Base-by-base conservation (phyloP, 2,797 vertebrate genomes). In the Schizopygopsis malacanthus region DNA sequence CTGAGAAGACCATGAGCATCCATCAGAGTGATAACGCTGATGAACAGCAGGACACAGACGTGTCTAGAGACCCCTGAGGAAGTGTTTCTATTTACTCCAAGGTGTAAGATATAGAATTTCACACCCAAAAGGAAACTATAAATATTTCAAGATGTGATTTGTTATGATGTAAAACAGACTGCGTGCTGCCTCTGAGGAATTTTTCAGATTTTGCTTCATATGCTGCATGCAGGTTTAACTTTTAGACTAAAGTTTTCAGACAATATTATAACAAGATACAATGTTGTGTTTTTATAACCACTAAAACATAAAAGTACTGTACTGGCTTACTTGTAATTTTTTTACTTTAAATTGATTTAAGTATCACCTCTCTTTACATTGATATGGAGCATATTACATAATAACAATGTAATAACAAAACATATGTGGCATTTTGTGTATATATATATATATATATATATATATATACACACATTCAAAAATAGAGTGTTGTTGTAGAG, bases 11-110 rank as follows among this genome's bases (percentile, higher is more conserved):
- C 88, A 89, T 91, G 87, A 59, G 79, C 93, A 93, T 94, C 91
- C 92, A 94, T 92, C 88, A 90, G 88, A 93, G 90, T 89, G 91
- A 88, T 91, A 91, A 91, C 91, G 91, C 91, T 91, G 93, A 93
- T 93, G 72, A 86, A 70, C 73, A 84, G n/a, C 65, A 47, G 79
- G 65, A 75, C 41, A 63, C 72, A 82, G 54, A 33, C 77, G 15
- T 87, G 63, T 79, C 72, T 69, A 83, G 45, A 61, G 45, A 71
- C 76, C 83, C 71, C 71, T 77, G 63, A 79, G 71, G 83, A 81
- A 73, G 85, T 72, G 54, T 83, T 87, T 77, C 15, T 69, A 83
- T 81, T 79, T 63, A 87, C 65, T 78, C 63, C 65, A 43, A 75
- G 28, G 82, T 84, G 75, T 50, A 84, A 56, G 47, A 70, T 56